phyloP scores from a whole-genome alignment of 2,113 vertebrate species.

The Sylvia atricapilla region DNA sequence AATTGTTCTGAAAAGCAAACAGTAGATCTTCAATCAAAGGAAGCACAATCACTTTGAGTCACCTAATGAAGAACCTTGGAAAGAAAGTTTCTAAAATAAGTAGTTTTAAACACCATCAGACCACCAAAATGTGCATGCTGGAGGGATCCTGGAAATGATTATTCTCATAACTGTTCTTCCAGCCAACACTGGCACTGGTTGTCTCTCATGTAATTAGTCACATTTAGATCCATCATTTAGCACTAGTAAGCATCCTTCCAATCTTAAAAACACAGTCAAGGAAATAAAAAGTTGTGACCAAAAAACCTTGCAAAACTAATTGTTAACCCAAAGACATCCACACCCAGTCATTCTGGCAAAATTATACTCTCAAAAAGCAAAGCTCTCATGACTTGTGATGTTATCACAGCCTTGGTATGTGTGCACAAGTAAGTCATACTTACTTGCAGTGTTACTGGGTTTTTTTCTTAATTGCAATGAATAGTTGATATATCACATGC shows the following conservation, averaged over 20 bases:
- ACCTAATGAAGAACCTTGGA: not conserved
- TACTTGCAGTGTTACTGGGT: not conserved
- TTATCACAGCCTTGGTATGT: conserved; percentile 9
- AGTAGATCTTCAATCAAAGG: not conserved
- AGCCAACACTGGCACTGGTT: not conserved
- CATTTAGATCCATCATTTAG: not conserved
- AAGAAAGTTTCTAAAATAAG: not conserved
- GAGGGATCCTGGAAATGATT: not conserved
- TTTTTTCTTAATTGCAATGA: not conserved
- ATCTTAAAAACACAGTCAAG: not conserved
- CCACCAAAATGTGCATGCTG: rapidly evolving
- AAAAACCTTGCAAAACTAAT: not conserved
- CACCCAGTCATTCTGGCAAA: not conserved
- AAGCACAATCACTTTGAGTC: not conserved
- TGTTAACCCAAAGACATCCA: not conserved
- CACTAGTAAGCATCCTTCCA: not conserved
- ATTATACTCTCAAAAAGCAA: not conserved
- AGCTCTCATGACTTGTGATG: not conserved
- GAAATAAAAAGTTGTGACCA: not conserved
- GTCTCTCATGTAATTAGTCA: not conserved
- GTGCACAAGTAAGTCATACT: not conserved
- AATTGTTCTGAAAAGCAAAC: not conserved
- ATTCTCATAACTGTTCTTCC: not conserved
- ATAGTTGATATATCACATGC: not conserved
- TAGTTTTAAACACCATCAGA: not conserved